Evolutionary conservation across 2,888 invertebrate species (phyloP), one percentile per base, ranked within the genome.

Genomic region (Diaphora mendica): DNA sequence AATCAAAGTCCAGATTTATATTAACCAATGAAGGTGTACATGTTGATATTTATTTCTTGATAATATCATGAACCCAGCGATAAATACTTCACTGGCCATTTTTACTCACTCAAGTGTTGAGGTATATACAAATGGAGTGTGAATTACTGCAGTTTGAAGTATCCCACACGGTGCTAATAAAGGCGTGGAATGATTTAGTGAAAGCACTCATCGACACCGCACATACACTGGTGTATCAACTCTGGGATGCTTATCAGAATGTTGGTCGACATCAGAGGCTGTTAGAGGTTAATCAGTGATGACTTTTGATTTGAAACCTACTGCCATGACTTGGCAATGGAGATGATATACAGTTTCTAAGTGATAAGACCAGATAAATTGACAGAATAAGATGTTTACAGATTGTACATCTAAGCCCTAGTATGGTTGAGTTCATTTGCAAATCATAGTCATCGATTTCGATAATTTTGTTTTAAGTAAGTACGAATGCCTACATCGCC

Each of bases 211-310:
- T 55, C 23, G 33, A 68, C 17, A 51, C 33, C 23, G n/a, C 15
- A 35, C 35, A 15, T n/a, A 68, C 51, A 68, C 51, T 68, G 17
- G 30, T 51, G 68, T 55, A n/a, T 68, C 68, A 55, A 51, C 68
- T 35, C 13, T 55, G 13, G 15, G 33, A n/a, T 55, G 35, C 39
- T 48, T 13, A 23, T 23, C 33, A 33, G 20, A 5, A 23, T 48
- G 20, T 33, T 67, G n/a, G 42, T 44, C 11, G 20, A 11, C 23
- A 5, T 39, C 30, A 44, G 66, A 66, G n/a, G 23, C 17, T 20
- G 9, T 30, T 62, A 30, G 30, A 30, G 15, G 30, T 17, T 62
- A 30, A 15, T 5, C 5, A 11, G n/a, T 26, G 26, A 62, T 17
- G 26, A 15, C 5, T 15, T 26, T 62, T 59, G 26, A 26, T 62